Evolutionary conservation across 2,113 vertebrate genomes (phyloP).

Genomic region (Trachemys scripta): DNA sequence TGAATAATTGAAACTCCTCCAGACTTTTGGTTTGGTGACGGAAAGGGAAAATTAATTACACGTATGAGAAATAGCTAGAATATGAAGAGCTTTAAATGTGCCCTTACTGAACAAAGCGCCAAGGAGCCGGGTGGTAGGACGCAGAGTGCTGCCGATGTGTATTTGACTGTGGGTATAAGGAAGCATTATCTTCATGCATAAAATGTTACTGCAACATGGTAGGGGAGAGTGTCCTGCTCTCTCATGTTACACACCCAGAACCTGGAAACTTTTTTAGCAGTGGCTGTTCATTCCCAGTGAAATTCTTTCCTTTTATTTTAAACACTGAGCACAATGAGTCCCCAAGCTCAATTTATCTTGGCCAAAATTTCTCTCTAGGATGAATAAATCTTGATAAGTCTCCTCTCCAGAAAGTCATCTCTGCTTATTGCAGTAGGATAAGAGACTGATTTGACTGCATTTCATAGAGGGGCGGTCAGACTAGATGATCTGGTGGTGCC

Average conservation of each 20-base stretch:
- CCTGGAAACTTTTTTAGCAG: not conserved
- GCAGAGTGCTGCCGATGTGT: not conserved
- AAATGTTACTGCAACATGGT: not conserved
- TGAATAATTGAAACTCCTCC: not conserved
- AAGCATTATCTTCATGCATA: rapidly evolving
- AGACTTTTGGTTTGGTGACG: not conserved
- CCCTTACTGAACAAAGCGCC: not conserved
- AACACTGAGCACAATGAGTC: rapidly evolving
- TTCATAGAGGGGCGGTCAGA: no score
- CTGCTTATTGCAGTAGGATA: rapidly evolving
- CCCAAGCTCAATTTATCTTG: not conserved
- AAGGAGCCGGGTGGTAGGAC: not conserved
- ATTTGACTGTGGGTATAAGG: not conserved
- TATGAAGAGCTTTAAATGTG: not conserved
- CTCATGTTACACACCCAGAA: not conserved
- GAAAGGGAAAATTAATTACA: not conserved
- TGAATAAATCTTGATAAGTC: rapidly evolving
- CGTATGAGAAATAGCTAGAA: not conserved
- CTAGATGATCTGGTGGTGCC: no score
- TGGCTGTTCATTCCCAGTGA: not conserved
- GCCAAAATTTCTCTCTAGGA: rapidly evolving
- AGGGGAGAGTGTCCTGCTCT: not conserved
- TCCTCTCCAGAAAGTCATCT: rapidly evolving
- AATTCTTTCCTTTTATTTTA: rapidly evolving
- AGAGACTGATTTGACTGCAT: not conserved